Percentiles rank a stretch among this genome's conserved stretches.
These are phyloP conservation scores for Meteorus sp. DNA, from an alignment of 1,140 invertebrate genomes.

Conservation along the genomic window DNA sequence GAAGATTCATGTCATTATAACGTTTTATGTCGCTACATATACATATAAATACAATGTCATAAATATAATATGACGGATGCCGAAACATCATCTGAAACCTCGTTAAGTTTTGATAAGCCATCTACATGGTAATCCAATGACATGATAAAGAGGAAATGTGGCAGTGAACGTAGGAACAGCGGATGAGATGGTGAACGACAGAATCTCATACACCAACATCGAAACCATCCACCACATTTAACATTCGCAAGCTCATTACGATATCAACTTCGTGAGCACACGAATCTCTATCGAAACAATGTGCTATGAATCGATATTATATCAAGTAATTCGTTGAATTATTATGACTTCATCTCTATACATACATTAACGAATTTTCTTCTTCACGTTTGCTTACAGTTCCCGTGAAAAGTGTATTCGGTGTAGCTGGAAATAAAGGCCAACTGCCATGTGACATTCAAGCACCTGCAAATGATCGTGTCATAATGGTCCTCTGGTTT, in stretches of 20 bases:
- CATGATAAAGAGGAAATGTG: no score
- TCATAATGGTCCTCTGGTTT: conserved; percentile 66
- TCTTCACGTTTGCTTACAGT: no score
- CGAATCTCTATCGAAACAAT: conserved; percentile 21
- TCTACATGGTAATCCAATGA: conserved; percentile 51
- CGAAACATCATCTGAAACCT: conserved; percentile 28
- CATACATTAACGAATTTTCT: neutral
- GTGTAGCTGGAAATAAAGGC: conserved; percentile 59
- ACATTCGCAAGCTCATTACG: conserved; percentile 29
- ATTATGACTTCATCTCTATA: conserved; percentile 3
- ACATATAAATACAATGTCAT: neutral
- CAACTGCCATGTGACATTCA: conserved; percentile 63
- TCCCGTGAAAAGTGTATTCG: conserved; percentile 51
- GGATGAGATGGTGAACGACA: no score
- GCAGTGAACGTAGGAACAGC: no score
- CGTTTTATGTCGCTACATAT: neutral
- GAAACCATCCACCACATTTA: conserved; percentile 33
- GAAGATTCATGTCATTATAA: no score
- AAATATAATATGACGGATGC: conserved; percentile 3
- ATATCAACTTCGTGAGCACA: conserved; percentile 27
- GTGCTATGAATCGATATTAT: conserved; percentile 15
- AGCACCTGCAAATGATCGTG: conserved; percentile 54
- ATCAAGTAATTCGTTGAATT: no score
- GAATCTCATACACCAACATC: conserved; percentile 30
- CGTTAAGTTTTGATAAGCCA: conserved; percentile 47